Evolutionary conservation across 2,113 vertebrate genomes (phyloP).

Genomic region (Octodon degus): DNA sequence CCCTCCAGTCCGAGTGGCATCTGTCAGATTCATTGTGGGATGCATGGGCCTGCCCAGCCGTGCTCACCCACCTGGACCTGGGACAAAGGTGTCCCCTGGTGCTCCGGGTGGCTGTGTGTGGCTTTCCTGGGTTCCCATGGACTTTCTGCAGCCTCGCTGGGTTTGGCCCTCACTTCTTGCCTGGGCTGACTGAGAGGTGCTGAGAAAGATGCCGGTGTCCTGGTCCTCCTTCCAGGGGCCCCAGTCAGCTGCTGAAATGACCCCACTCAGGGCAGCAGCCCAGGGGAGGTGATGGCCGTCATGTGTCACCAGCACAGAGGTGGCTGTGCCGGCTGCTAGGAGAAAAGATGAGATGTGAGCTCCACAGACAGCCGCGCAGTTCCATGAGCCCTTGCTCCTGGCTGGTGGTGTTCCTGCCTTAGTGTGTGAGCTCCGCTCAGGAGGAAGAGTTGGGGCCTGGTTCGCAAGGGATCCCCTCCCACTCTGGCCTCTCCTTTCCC

Average conservation of each 20-base stretch:
- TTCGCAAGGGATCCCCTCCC: fast-evolving
- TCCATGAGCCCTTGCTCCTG: fast-evolving
- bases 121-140: background rate
- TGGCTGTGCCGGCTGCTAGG: background rate
- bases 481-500: background rate
- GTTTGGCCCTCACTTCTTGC: background rate
- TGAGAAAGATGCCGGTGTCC: background rate
- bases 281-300: too few relatives aligned
- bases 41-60: too few relatives aligned
- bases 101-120: too few relatives aligned
- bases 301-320: background rate
- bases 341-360: background rate
- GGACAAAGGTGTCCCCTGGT: background rate
- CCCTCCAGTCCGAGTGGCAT: background rate
- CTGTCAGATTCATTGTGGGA: background rate
- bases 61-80: fast-evolving
- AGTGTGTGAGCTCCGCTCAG: background rate
- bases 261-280: background rate
- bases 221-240: fast-evolving
- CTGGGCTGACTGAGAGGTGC: background rate
- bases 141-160: background rate
- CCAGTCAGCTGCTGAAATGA: background rate
- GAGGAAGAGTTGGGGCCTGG: background rate
- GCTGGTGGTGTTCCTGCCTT: background rate
- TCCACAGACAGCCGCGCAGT: background rate